Evolutionary conservation across 2,797 vertebrate genomes (phyloP), one percentile per base, ranked within the genome.

Genomic region (Urocyon cinereoargenteus): DNA sequence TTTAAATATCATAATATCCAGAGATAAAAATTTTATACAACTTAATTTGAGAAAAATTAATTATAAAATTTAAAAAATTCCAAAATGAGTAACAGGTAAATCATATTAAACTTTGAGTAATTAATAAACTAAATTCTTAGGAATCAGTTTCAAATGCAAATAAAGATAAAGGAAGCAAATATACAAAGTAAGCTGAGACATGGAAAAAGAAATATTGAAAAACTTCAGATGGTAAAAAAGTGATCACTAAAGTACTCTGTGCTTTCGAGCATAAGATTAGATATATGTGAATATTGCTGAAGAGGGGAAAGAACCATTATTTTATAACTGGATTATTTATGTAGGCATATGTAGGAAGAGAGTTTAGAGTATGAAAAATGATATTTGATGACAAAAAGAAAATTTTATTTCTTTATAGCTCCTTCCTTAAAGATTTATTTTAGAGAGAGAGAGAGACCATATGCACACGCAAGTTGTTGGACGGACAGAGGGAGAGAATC

Each of bases 391-490:
- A 57, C 61, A 49, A 66, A 77, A 15, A 81, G 49, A 19, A 77
- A 49, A 31, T 77, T 31, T 77, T 15, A 75, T 75, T 75, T 75
- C 26, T 49, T 49, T 51, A 9, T 75, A 75, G 10, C 45, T 91
- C 18, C n/a, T 78, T 89, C 90, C 15, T 53, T 31, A 1, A 91
- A 18, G 21, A 28, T 75, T 75, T 51, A 49, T 75, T 75, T 49
- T 28, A 49, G 24, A 49, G 45, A 31, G 14, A 49, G 22, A 75
- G 14, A 31, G 0, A 73, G 14, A 28, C 7, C 55, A 8, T 21
- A 18, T 2, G 9, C n/a, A 21, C 18, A 68, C 4, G 3, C 0
- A 4, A 21, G 66, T 18, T 68, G n/a, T n/a, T 34, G 18, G 26
- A 75, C 2, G 16, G 45, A 45, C 40, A 75, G 73, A 75, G 45